A percentile compares a stretch with the other conserved stretches of the same genome.
Evolutionary conservation across 2,113 vertebrate species (phyloP).

Genomic region (Peromyscus leucopus): DNA sequence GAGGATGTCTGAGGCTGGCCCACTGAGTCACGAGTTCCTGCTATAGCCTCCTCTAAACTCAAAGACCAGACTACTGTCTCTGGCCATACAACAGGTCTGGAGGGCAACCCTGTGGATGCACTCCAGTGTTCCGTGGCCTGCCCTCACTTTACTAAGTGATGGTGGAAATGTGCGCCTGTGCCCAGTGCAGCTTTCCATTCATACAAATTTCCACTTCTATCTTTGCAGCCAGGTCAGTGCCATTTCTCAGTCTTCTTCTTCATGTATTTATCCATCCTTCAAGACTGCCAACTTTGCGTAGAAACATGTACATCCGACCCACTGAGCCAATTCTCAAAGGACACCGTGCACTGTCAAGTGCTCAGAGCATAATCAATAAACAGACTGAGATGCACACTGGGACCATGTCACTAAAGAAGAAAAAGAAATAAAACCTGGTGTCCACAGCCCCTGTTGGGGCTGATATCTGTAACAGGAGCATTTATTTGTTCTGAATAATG

Average conservation of each 20-base stretch:
- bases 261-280: not conserved
- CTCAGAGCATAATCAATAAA: slow-evolving; percentile 51
- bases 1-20: no score
- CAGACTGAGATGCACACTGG: not conserved
- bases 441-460: not conserved
- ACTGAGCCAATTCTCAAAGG: slow-evolving; percentile 25
- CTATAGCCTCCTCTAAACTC: not conserved
- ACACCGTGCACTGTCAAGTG: not conserved
- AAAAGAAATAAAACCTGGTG: not conserved
- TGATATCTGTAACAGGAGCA: not conserved
- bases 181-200: not conserved
- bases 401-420: not conserved
- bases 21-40: not conserved
- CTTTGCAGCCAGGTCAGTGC: not conserved
- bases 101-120: not conserved
- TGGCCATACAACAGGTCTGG: not conserved
- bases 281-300: not conserved
- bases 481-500: not conserved
- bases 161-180: not conserved
- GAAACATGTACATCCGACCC: not conserved
- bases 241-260: slow-evolving; percentile 9
- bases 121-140: not conserved
- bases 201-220: not conserved
- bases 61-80: not conserved
- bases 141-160: not conserved